A percentile compares a stretch with the other conserved stretches of the same genome.
Conservation (phyloP, 2,888 invertebrate species). For the Machimus rusticus region DNA sequence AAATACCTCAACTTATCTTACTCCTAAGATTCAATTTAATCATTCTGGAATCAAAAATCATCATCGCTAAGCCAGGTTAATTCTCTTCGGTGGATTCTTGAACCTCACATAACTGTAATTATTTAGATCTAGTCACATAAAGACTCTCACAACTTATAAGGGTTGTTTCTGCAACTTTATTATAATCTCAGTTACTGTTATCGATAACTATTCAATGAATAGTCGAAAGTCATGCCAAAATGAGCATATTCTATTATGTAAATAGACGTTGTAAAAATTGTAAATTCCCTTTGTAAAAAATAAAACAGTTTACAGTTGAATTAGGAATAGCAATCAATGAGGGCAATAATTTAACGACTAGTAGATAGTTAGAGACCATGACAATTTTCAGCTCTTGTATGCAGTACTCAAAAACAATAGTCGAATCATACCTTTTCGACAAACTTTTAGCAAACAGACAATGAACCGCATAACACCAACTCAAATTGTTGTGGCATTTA, state of each 20-base stretch:
- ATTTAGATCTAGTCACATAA: slow-evolving; percentile 12
- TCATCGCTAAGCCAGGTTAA: slow-evolving; percentile 4
- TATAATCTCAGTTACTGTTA: slow-evolving; percentile 33
- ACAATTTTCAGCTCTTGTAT: slow-evolving; percentile 6
- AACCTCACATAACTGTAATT: background rate
- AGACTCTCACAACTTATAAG: slow-evolving; percentile 23
- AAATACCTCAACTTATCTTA: slow-evolving; percentile 37
- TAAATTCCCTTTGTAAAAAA: slow-evolving; percentile 20
- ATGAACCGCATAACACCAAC: background rate
- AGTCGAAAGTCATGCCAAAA: slow-evolving; percentile 50
- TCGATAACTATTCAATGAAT: slow-evolving; percentile 51
- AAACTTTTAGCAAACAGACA: background rate
- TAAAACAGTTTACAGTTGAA: slow-evolving; percentile 5
- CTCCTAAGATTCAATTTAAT: slow-evolving; percentile 35
- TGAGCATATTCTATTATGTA: slow-evolving; percentile 48
- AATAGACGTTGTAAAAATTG: slow-evolving; percentile 37
- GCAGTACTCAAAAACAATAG: background rate
- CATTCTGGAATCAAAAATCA: background rate
- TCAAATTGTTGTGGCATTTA: background rate
- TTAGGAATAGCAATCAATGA: slow-evolving; percentile 36
- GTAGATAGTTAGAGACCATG: background rate
- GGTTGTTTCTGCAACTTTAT: slow-evolving; percentile 21
- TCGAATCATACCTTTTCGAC: background rate
- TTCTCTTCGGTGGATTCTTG: background rate
- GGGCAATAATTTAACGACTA: slow-evolving; percentile 39